These are phyloP conservation scores for Eilema depressum DNA, from an alignment of 2,888 invertebrate genomes.

Conservation along the genomic window DNA sequence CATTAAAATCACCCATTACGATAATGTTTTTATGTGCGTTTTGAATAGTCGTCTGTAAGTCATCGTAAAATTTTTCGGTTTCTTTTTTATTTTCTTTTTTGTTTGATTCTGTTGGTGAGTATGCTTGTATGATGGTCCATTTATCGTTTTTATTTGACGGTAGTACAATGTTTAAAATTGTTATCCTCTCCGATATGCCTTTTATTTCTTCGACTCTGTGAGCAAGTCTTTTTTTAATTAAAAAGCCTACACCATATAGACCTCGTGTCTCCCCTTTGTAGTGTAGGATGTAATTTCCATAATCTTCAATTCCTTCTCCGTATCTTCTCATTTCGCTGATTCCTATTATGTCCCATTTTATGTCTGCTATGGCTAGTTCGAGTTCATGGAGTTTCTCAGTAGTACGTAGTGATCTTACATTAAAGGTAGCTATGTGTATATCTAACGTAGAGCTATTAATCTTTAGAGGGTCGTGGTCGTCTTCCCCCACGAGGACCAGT, in stretches of 20 bases:
- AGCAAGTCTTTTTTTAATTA: not conserved
- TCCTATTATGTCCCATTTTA: conserved; percentile 6
- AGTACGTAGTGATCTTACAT: not conserved
- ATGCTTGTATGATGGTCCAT: not conserved
- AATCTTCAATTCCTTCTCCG: too few species aligned
- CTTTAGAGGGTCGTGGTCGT: not conserved
- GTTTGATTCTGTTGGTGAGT: not conserved
- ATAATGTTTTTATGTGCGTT: not conserved
- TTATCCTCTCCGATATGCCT: not conserved
- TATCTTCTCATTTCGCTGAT: too few species aligned
- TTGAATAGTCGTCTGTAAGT: not conserved
- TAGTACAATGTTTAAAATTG: not conserved
- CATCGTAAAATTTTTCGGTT: not conserved
- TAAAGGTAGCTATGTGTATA: not conserved
- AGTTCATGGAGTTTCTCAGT: not conserved
- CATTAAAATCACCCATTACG: too few species aligned
- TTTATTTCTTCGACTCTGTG: not conserved
- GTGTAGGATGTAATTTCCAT: too few species aligned
- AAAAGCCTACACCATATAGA: not conserved
- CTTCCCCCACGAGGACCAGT: not conserved
- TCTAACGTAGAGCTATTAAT: too few species aligned
- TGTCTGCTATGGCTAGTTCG: not conserved
- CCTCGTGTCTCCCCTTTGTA: conserved; percentile 2
- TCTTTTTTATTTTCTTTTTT: not conserved
- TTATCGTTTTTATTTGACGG: not conserved